Conservation (phyloP, 2,888 invertebrate genomes). For the Caenorhabditis panamensis region DNA sequence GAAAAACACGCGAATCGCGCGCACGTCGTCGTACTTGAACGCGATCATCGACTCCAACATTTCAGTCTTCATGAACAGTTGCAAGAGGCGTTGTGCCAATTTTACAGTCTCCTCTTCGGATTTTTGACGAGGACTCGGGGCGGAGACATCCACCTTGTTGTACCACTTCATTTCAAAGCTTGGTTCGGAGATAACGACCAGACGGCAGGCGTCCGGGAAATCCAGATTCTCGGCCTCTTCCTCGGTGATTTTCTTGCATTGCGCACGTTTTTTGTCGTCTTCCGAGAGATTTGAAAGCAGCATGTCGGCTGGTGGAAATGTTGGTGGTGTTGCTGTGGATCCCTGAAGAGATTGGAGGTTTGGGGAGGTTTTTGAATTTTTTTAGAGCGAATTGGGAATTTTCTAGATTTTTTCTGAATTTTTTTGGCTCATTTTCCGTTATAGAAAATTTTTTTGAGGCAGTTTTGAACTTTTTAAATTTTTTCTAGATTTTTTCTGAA, state of each 20-base stretch:
- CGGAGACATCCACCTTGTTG: conserved; percentile 25
- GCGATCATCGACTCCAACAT: conserved; percentile 24
- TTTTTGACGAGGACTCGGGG: not conserved
- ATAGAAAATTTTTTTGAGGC: no score
- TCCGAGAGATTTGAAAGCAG: conserved; percentile 16
- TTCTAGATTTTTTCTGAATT: no score
- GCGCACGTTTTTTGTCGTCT: conserved; percentile 31
- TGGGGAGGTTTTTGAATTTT: not conserved
- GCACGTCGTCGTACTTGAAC: conserved; percentile 52
- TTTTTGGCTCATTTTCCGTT: no score
- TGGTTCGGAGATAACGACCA: conserved; percentile 7
- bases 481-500: no score
- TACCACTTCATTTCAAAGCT: conserved; percentile 41
- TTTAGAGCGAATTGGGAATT: no score
- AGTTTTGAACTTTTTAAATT: no score
- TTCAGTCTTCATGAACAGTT: conserved; percentile 36
- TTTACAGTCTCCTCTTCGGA: conserved; percentile 27
- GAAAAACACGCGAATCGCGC: conserved; percentile 44
- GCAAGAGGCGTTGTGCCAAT: conserved; percentile 26
- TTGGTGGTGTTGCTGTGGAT: conserved; percentile 23
- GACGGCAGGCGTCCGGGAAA: not conserved
- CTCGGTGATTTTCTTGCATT: conserved; percentile 38
- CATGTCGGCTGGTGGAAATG: conserved; percentile 8
- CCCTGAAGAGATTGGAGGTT: conserved; percentile 13
- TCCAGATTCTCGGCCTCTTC: conserved; percentile 38